Base-by-base conservation (phyloP, 2,797 vertebrate genomes). In the Schizopygopsis malacanthus region DNA sequence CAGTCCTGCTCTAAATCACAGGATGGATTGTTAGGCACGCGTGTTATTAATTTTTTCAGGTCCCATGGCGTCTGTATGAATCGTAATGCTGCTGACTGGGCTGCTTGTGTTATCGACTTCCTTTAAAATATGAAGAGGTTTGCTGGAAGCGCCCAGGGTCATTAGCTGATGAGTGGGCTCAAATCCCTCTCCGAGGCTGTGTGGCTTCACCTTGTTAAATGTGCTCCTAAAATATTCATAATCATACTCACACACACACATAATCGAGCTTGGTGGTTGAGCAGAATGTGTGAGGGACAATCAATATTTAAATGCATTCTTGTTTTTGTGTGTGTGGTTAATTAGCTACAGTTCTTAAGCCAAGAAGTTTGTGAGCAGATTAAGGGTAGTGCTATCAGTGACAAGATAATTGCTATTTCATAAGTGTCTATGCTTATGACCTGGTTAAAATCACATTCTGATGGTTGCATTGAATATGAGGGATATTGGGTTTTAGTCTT, bases 151-250 rank as follows among this genome's bases (percentile, higher is more conserved):
- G 94, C 94, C 95, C 93, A 87, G 94, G 95, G 95, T 96, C 95
- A 96, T 96, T 96, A 96, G 94, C 94, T 94, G 94, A 95, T 95
- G 94, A 95, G 95, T 94, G 93, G 94, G 94, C 93, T 91, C 94
- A 94, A 94, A 95, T 95, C 94, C 94, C 94, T 94, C 94, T 94
- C 92, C 81, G 90, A 94, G 93, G 91, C 92, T 87, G 92, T 91
- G 92, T 59, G 91, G 91, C 95, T 95, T 94, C 93, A 92, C 94
- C 94, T 93, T 94, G 94, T 96, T 95, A 96, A 96, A 96, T 96
- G 94, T 92, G 94, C 94, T 94, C 92, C 93, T 96, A 95, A 96
- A 96, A 96, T 96, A 96, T 96, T 96, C 95, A 96, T 96, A 96
- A 95, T 95, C 95, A 96, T 95, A 96, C 94, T 93, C 92, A 89